phyloP scores from a whole-genome alignment of 1,140 invertebrate genomes.

The Maconellicoccus hirsutus region DNA sequence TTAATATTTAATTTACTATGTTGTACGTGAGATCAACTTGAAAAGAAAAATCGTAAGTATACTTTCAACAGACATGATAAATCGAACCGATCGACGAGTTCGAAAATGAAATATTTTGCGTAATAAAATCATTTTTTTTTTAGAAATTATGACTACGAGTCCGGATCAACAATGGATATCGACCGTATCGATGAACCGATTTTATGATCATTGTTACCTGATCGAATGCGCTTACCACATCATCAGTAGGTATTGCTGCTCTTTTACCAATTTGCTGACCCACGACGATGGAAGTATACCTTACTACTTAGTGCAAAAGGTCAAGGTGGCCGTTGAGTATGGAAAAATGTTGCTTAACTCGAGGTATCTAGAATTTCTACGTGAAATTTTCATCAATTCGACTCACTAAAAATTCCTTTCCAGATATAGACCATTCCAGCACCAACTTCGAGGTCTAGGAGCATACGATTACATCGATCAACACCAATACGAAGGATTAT shows the following conservation, averaged over 20 bases:
- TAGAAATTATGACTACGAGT: conserved; percentile 3
- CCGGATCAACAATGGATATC: conserved; percentile 12
- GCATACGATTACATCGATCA: conserved; percentile 14
- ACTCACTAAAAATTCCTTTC: neutral
- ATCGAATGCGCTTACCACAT: conserved; percentile 18
- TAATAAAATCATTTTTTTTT: neutral
- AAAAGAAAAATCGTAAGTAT: conserved; percentile 4
- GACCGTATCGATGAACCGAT: conserved; percentile 9
- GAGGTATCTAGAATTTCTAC: neutral
- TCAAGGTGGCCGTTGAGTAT: conserved; percentile 4
- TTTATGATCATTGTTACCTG: conserved; percentile 1
- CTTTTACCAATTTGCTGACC: neutral
- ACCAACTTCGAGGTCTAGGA: neutral
- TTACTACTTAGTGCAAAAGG: conserved; percentile 14
- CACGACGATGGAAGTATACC: conserved; percentile 16
- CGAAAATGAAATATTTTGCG: no score
- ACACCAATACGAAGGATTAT: neutral
- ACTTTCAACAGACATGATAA: no score
- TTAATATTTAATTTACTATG: neutral
- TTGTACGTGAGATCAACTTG: neutral
- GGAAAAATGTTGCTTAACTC: neutral
- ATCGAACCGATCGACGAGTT: no score
- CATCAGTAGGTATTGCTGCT: conserved; percentile 13
- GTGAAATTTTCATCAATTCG: no score
- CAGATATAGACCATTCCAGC: conserved; percentile 4